Conservation (phyloP, 2,888 invertebrate genomes). For the Oscheius myriophilus region DNA sequence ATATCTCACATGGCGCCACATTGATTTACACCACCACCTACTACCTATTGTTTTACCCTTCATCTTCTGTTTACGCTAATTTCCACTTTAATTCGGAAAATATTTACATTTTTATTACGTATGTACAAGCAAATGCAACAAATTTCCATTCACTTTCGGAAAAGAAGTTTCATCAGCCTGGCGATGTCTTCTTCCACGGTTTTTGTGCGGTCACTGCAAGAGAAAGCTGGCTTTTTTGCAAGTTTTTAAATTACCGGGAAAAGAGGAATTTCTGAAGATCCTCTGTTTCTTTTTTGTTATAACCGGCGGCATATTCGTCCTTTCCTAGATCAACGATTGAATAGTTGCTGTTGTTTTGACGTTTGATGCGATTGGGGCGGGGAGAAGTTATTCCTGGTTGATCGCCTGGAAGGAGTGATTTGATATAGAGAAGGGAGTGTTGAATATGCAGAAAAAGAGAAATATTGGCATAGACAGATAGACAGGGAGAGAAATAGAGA, state of each 20-base stretch:
- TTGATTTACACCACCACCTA: too few species aligned
- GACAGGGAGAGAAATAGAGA: too few species aligned
- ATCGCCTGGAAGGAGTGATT: conserved; percentile 9
- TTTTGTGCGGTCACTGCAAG: conserved; percentile 11
- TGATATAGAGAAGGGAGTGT: too few species aligned
- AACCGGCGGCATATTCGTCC: conserved; percentile 8
- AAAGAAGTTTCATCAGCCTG: conserved; percentile 17
- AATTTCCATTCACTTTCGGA: neutral
- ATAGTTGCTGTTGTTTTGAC: conserved; percentile 29
- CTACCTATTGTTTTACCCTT: too few species aligned
- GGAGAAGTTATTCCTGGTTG: conserved; percentile 23
- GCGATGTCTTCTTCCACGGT: conserved; percentile 18
- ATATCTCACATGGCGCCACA: too few species aligned
- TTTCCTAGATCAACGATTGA: conserved; percentile 25
- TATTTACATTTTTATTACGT: too few species aligned
- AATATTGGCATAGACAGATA: too few species aligned
- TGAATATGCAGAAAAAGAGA: too few species aligned
- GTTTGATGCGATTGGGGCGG: conserved; percentile 17
- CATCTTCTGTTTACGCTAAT: too few species aligned
- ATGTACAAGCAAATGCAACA: too few species aligned
- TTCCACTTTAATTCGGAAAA: too few species aligned
- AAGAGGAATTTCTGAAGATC: conserved; percentile 25
- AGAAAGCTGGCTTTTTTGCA: neutral
- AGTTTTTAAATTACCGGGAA: conserved; percentile 11
- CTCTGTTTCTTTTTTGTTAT: conserved; percentile 21